A percentile compares a stretch with the other conserved stretches of the same genome.
Evolutionary conservation across 2,113 vertebrate genomes (phyloP).

Genomic region (Zosterops lateralis): DNA sequence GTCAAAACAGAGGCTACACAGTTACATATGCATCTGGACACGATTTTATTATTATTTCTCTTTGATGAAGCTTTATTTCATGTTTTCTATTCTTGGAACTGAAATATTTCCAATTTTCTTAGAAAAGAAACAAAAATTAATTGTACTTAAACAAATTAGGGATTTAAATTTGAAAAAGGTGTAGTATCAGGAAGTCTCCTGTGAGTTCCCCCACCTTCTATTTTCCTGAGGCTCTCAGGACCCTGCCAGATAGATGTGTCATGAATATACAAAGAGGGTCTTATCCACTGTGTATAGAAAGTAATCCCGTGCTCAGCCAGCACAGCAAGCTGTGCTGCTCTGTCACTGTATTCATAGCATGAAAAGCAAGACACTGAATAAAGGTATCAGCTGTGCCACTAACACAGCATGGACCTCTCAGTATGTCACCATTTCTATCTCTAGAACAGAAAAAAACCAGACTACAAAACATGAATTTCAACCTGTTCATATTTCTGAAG

Average conservation of each 20-base stretch:
- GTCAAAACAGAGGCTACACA: slow-evolving; percentile 3
- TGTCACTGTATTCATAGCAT: neutral
- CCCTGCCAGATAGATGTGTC: neutral
- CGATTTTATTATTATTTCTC: neutral
- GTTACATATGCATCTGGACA: neutral
- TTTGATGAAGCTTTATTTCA: neutral
- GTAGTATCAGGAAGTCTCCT: neutral
- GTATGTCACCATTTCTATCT: neutral
- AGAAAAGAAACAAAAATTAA: neutral
- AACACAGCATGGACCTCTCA: neutral
- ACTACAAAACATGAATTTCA: neutral
- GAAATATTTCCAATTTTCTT: neutral
- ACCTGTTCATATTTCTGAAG: neutral
- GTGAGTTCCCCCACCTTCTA: neutral
- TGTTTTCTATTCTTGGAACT: neutral
- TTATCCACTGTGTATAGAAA: neutral
- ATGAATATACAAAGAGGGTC: neutral
- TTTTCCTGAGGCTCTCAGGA: neutral
- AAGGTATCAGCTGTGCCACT: neutral
- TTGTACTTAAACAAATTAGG: neutral
- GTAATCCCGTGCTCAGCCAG: rapidly evolving
- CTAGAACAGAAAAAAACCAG: neutral
- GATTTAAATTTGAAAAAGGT: neutral
- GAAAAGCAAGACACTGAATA: neutral
- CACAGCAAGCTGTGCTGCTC: neutral